Evolutionary conservation across 2,888 invertebrate species (phyloP).

Genomic region (Phragmatobia fuliginosa): DNA sequence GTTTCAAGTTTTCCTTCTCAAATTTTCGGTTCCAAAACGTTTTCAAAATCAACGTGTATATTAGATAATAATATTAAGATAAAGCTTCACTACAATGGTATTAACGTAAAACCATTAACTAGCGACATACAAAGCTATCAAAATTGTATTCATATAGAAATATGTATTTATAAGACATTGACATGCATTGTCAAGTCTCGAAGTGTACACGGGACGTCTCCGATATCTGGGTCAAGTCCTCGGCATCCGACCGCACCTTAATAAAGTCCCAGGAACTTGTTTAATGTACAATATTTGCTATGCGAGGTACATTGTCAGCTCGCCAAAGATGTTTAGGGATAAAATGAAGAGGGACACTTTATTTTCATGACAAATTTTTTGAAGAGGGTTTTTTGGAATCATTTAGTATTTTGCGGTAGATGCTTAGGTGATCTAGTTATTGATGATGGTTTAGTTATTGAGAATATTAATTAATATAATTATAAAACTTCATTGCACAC

Average conservation of each 20-base stretch:
- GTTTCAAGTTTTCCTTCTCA: too few species aligned
- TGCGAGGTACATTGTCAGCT: slow-evolving; percentile 36
- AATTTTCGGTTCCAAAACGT: too few species aligned
- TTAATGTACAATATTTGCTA: slow-evolving; percentile 53
- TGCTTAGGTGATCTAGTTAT: neutral
- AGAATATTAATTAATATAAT: too few species aligned
- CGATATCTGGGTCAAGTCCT: slow-evolving; percentile 48
- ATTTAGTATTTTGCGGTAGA: neutral
- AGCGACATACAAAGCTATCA: neutral
- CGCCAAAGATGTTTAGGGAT: slow-evolving; percentile 11
- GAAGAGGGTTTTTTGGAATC: slow-evolving; percentile 5
- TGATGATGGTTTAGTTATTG: neutral
- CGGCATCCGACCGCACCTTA: slow-evolving; percentile 36
- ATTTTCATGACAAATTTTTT: slow-evolving; percentile 18
- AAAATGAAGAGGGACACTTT: slow-evolving; percentile 23
- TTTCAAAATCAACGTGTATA: too few species aligned
- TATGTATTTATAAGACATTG: neutral
- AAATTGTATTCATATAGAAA: neutral
- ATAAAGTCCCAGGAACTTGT: slow-evolving; percentile 44
- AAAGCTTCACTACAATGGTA: too few species aligned
- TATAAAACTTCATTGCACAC: too few species aligned
- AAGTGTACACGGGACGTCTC: slow-evolving; percentile 26
- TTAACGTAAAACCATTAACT: too few species aligned
- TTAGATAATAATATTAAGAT: too few species aligned
- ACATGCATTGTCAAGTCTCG: slow-evolving; percentile 36